Evolutionary conservation across 2,888 invertebrate genomes (phyloP).

Genomic region (Chaitophorus viminalis): DNA sequence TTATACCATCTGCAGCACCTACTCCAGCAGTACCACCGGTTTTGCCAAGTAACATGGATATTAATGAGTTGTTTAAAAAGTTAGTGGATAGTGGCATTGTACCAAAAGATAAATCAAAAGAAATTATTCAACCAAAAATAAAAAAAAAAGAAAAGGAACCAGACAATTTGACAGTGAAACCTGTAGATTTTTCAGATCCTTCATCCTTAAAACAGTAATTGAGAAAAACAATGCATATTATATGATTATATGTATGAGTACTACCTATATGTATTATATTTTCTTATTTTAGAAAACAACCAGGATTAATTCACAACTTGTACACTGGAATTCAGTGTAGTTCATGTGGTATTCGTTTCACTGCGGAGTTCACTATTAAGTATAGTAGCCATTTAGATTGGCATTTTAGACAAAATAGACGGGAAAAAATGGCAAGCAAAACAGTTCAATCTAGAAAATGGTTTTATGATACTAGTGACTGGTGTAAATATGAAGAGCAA

Average conservation of each 20-base stretch:
- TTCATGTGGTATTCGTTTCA: slow-evolving; percentile 94
- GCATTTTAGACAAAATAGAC: slow-evolving; percentile 95
- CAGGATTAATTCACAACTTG: slow-evolving; percentile 67
- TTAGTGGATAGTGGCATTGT: slow-evolving; percentile 87
- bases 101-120: slow-evolving; percentile 66
- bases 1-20: slow-evolving; percentile 8
- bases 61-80: slow-evolving; percentile 85
- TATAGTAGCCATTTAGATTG: slow-evolving; percentile 98
- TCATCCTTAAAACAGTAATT: slow-evolving; percentile 79
- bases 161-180: slow-evolving; percentile 69
- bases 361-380: slow-evolving; percentile 85
- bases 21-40: slow-evolving; percentile 27
- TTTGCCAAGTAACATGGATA: slow-evolving; percentile 70
- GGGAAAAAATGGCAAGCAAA: slow-evolving; percentile 85
- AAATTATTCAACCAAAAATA: slow-evolving; percentile 62
- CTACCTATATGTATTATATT: not conserved
- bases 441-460: slow-evolving; percentile 87
- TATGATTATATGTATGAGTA: not conserved
- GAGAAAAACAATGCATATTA: not conserved
- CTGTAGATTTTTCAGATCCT: slow-evolving; percentile 75
- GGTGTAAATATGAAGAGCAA: slow-evolving; percentile 94
- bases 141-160: slow-evolving; percentile 65
- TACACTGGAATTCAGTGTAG: slow-evolving; percentile 96
- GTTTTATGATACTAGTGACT: slow-evolving; percentile 90
- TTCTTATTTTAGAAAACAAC: slow-evolving; percentile 74